phyloP scores from a whole-genome alignment of 2,797 vertebrate genomes.

The Microtus agrestis region DNA sequence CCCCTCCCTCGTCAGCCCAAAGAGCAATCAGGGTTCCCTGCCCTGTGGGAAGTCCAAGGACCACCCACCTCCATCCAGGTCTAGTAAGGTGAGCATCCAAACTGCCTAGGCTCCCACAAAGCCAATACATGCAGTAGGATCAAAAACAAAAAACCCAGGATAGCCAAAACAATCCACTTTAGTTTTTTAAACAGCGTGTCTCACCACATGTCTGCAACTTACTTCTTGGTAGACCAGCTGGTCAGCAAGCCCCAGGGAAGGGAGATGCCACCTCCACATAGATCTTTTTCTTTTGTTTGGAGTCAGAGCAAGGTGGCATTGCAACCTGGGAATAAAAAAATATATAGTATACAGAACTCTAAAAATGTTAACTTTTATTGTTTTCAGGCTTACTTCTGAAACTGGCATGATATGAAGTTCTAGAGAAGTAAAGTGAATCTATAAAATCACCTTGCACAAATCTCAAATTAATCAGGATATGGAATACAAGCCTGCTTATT shows the following conservation, averaged over 20 bases:
- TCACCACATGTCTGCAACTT: not conserved
- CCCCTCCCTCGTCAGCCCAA: too few relatives aligned
- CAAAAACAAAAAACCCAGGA: too few relatives aligned
- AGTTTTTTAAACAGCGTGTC: too few relatives aligned
- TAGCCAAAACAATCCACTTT: too few relatives aligned
- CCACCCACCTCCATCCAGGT: too few relatives aligned
- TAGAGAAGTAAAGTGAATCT: constrained; percentile 49
- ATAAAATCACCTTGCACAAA: constrained; percentile 52
- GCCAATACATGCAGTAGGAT: too few relatives aligned
- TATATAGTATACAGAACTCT: not conserved
- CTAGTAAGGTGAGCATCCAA: too few relatives aligned
- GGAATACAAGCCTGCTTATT: not conserved
- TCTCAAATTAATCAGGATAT: constrained; percentile 47
- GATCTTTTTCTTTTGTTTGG: not conserved
- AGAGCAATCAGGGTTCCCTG: too few relatives aligned
- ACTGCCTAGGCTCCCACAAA: too few relatives aligned
- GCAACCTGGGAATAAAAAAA: not conserved
- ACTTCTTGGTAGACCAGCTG: not conserved
- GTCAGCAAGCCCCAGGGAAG: not conserved
- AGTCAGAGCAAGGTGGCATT: not conserved
- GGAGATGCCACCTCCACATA: not conserved
- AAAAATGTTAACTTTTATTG: constrained; percentile 10
- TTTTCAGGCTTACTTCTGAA: not conserved
- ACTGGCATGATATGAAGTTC: not conserved
- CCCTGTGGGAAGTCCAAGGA: too few relatives aligned